Percentiles rank a stretch among this genome's conserved stretches.
phyloP scores from a whole-genome alignment of 2,797 vertebrate genomes.

The Cercopithecus neglectus region DNA sequence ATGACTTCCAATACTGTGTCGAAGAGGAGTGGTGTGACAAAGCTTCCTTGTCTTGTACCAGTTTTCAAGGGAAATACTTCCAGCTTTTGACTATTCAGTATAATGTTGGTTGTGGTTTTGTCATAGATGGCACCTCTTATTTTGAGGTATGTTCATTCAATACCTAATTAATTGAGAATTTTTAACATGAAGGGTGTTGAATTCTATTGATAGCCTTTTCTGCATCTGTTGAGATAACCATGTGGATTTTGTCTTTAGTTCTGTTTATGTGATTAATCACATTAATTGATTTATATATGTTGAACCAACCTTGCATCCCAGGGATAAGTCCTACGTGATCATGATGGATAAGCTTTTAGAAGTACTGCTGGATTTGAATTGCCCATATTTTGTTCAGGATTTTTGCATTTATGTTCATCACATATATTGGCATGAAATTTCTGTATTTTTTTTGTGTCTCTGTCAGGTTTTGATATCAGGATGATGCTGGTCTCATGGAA shows the following conservation, averaged over 20 bases:
- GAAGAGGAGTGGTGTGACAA: neutral
- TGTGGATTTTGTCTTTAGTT: neutral
- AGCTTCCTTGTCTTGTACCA: neutral
- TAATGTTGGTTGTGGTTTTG: neutral
- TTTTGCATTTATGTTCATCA: neutral
- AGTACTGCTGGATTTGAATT: neutral
- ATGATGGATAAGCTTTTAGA: neutral
- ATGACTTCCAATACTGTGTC: neutral
- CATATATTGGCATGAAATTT: neutral
- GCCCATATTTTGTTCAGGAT: neutral
- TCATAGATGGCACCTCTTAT: neutral
- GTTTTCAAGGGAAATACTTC: neutral
- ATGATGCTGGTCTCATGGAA: neutral
- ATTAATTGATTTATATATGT: neutral
- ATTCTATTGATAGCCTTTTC: neutral
- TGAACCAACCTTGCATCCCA: neutral
- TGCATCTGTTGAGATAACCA: too few relatives aligned
- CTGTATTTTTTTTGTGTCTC: neutral
- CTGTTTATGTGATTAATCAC: neutral
- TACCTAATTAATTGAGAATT: neutral
- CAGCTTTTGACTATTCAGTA: neutral
- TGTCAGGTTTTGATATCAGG: neutral
- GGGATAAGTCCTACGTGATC: neutral
- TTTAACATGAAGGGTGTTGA: neutral
- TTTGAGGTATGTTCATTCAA: neutral